Evolutionary conservation across 2,113 vertebrate genomes (phyloP).

Genomic region (Ranitomeya imitator): DNA sequence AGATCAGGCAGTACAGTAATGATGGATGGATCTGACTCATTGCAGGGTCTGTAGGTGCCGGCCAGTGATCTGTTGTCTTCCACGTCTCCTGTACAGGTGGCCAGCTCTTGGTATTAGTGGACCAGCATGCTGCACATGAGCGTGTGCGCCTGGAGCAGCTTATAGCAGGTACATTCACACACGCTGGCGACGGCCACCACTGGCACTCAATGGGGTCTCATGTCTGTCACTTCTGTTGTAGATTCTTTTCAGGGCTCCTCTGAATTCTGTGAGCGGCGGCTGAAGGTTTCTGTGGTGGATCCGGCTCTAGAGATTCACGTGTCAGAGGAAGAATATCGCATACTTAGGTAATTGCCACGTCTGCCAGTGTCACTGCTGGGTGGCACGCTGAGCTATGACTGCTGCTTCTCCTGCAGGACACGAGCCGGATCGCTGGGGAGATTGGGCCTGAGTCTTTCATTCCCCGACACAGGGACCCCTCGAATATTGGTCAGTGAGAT

Average conservation of each 20-base stretch:
- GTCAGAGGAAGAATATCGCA: constrained; percentile 85
- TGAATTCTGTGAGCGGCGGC: constrained; percentile 74
- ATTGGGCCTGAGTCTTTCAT: constrained; percentile 83
- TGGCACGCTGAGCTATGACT: background rate
- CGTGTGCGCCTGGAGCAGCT: constrained; percentile 91
- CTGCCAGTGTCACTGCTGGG: background rate
- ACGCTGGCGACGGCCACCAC: no score
- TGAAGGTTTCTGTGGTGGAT: constrained; percentile 81
- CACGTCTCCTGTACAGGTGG: constrained; percentile 68
- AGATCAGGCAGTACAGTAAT: no score
- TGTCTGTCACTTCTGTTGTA: constrained; percentile 65
- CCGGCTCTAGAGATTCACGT: constrained; percentile 86
- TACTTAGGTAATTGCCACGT: constrained; percentile 78
- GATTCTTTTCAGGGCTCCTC: constrained; percentile 87
- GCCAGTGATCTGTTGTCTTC: no score
- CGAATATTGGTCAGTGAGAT: constrained; percentile 82
- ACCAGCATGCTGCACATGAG: constrained; percentile 96
- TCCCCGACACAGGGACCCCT: constrained; percentile 71
- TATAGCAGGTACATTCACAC: constrained; percentile 75
- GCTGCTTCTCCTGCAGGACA: constrained; percentile 71
- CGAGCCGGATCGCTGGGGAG: constrained; percentile 77
- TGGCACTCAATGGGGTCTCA: no score
- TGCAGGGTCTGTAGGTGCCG: no score
- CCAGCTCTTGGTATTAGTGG: constrained; percentile 91
- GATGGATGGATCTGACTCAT: no score